These are phyloP conservation scores for Lepus oiostolus DNA, from an alignment of 2,797 vertebrate genomes.

Conservation along the genomic window DNA sequence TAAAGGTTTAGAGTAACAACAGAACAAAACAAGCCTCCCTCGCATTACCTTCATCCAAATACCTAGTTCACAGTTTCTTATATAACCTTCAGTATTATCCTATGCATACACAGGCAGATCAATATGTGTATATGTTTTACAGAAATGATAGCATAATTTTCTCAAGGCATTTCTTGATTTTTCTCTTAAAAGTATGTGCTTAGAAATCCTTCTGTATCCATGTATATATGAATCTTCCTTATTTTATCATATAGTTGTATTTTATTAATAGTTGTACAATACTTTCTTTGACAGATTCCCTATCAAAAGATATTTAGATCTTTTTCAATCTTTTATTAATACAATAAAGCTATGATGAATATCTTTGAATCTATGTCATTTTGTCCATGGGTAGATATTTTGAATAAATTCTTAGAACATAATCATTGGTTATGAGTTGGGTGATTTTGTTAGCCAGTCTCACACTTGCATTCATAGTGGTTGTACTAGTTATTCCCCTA, in stretches of 20 bases:
- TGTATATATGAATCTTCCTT: background rate
- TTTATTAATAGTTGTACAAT: background rate
- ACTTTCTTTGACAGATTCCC: background rate
- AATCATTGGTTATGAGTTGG: background rate
- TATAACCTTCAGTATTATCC: background rate
- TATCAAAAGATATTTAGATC: conserved; percentile 19
- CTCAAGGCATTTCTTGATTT: conserved; percentile 20
- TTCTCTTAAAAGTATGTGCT: background rate
- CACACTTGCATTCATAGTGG: background rate
- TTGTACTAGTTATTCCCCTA: background rate
- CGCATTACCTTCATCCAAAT: background rate
- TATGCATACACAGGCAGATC: background rate
- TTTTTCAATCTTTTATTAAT: conserved; percentile 26
- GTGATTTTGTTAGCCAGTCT: conserved; percentile 2
- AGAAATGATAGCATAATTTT: conserved; percentile 4
- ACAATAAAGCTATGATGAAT: conserved; percentile 13
- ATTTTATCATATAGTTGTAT: background rate
- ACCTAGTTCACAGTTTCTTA: conserved; percentile 10
- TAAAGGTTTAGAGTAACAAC: conserved; percentile 2
- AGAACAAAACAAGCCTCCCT: background rate
- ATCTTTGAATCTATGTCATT: conserved; percentile 33
- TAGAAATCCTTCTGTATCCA: background rate
- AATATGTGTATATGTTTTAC: background rate
- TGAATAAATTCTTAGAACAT: conserved; percentile 24
- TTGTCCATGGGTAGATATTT: background rate